Percentiles rank a stretch among this genome's conserved stretches.
Conservation (phyloP, 2,113 vertebrate species). For the Cervus canadensis region DNA sequence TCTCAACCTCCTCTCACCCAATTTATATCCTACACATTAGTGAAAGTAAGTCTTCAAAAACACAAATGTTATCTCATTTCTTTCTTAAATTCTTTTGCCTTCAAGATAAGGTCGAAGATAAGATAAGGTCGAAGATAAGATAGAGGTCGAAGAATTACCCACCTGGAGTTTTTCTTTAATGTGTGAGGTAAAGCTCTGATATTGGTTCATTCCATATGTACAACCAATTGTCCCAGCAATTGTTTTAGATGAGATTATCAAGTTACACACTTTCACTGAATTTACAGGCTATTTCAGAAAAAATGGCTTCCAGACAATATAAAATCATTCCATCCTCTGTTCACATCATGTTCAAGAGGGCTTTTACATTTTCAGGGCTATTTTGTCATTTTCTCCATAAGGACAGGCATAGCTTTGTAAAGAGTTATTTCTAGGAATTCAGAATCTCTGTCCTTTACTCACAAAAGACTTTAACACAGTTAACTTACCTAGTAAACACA, state of each 20-base stretch:
- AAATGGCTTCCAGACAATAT: neutral
- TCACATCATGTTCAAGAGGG: neutral
- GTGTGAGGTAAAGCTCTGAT: neutral
- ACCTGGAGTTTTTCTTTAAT: neutral
- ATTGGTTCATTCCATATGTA: neutral
- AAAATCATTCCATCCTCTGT: neutral
- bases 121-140: too few species aligned
- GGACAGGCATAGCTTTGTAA: neutral
- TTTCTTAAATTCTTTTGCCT: neutral
- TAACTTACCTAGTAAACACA: neutral
- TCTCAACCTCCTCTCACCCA: neutral
- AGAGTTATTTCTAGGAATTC: conserved; percentile 3
- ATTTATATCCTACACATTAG: neutral
- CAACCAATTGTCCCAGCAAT: neutral
- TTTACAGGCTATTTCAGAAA: neutral
- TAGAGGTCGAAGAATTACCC: neutral
- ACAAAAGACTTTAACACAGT: neutral
- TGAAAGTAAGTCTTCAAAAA: neutral
- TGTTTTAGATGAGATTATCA: neutral
- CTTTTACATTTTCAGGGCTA: neutral
- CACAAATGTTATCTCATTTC: neutral
- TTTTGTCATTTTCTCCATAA: conserved; percentile 16
- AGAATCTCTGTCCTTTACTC: neutral
- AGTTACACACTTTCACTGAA: neutral
- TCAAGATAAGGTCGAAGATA: neutral